Evolutionary conservation across 2,113 vertebrate species (phyloP), one percentile per base, ranked within the genome.

Genomic region (Oreotrochilus melanogaster): DNA sequence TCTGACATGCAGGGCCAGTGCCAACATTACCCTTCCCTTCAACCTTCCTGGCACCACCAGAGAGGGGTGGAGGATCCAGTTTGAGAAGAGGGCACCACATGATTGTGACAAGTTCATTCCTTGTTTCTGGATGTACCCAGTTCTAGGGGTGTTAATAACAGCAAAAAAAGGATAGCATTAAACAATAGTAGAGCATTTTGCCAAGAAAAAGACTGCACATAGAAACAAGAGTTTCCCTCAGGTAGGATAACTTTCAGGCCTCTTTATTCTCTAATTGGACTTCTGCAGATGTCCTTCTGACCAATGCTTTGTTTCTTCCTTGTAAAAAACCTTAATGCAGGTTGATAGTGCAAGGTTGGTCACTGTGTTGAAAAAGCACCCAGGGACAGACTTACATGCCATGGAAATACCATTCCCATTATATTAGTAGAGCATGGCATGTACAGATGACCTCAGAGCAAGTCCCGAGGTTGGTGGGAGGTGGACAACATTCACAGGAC

Each of bases 361-460:
- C 0, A 1, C 6, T 0, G 1, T 37, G 27, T 3, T 80, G 45
- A 69, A 73, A 75, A 89, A 56, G 14, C 17, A 39, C 14, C 3
- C 21, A 48, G 33, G 8, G 4, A 10, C 19, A 43, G 22, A 53
- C 1, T 37, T 39, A 10, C 12, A 42, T 7, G 11, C 30, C 33
- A 3, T 12, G 25, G 33, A 91, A 95, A 75, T 81, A 30, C 18
- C 3, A 0, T 18, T 67, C 18, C 37, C 1, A 1, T 33, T 35
- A 28, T 5, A 45, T 28, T 58, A 83, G 37, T 28, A 70, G 31
- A 76, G 9, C 39, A 53, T 0, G 0, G 45, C n/a, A 78, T 48
- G 10, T 18, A 24, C 0, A 0, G 7, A 43, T 66, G 16, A 71
- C 10, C 30, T 53, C 18, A 54, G 33, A 88, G 45, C 5, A 88